phyloP scores from a whole-genome alignment of 1,140 invertebrate genomes.

The Drosophila parvula region DNA sequence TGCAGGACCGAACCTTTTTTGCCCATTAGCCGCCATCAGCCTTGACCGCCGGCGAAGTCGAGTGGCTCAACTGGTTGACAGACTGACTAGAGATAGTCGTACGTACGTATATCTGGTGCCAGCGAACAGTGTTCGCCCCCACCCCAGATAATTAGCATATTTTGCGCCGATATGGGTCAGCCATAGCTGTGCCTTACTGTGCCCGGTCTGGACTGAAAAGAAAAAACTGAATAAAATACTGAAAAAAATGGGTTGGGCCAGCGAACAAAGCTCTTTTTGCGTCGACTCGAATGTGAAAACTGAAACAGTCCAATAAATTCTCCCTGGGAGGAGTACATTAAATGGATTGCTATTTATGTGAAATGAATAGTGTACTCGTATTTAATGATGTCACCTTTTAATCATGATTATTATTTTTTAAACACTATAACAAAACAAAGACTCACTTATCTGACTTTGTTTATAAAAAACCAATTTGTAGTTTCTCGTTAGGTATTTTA shows the following conservation, averaged over 20 bases:
- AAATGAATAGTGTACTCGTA: slow-evolving; percentile 7
- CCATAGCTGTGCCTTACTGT: slow-evolving; percentile 51
- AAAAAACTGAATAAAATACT: background rate
- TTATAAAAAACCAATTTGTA: background rate
- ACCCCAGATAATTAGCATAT: slow-evolving; percentile 72
- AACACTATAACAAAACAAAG: background rate
- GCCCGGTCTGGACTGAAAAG: background rate
- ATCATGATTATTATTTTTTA: no score
- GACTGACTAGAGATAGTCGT: slow-evolving; percentile 42
- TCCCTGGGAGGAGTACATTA: slow-evolving; percentile 14
- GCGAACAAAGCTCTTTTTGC: slow-evolving; percentile 24
- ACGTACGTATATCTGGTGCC: slow-evolving; percentile 1
- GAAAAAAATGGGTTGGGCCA: slow-evolving; percentile 64
- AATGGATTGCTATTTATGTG: slow-evolving; percentile 3
- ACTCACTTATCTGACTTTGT: background rate
- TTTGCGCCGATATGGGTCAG: slow-evolving; percentile 80
- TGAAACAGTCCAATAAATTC: slow-evolving; percentile 27
- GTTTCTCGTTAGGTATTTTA: background rate
- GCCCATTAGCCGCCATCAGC: slow-evolving; percentile 49
- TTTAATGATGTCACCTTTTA: slow-evolving; percentile 1
- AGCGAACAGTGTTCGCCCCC: slow-evolving; percentile 23
- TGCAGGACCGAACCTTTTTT: slow-evolving; percentile 32
- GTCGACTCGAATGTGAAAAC: slow-evolving; percentile 13
- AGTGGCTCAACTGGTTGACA: slow-evolving; percentile 37
- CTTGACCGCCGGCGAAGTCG: slow-evolving; percentile 67